Percentiles rank a stretch among this genome's conserved stretches.
These are phyloP conservation scores for Speoplatyrhinus poulsoni DNA, from an alignment of 2,113 vertebrate genomes.

Conservation along the genomic window DNA sequence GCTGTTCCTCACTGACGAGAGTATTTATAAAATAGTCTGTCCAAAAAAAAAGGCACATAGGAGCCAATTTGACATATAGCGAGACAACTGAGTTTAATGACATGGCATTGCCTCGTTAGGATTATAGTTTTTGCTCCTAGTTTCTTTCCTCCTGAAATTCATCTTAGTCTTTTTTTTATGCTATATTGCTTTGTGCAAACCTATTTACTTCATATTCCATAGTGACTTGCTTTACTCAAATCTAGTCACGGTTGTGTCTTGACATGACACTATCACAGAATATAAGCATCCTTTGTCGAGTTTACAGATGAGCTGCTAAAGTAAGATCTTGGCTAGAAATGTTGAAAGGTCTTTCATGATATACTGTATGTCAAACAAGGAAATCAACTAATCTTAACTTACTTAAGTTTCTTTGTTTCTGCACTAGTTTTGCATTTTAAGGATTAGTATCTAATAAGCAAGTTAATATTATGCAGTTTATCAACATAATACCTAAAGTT, in stretches of 20 bases:
- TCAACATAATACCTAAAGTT: no score
- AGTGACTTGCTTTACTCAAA: background rate
- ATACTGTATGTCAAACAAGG: background rate
- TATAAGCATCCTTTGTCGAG: conserved; percentile 2
- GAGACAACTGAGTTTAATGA: conserved; percentile 10
- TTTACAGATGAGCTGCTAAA: background rate
- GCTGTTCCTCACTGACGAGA: conserved; percentile 70
- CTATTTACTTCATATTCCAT: background rate
- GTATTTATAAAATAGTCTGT: conserved; percentile 71
- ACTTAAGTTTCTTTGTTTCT: background rate
- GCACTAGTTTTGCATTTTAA: no score
- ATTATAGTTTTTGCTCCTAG: background rate
- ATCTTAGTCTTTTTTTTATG: no score
- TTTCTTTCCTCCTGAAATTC: no score
- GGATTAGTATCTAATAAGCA: no score
- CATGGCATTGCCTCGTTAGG: conserved; percentile 1
- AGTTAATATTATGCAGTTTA: no score
- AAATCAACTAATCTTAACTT: background rate
- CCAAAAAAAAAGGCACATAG: conserved; percentile 65
- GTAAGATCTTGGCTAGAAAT: background rate
- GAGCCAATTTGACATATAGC: conserved; percentile 39
- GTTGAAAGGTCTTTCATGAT: background rate
- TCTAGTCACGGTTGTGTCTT: no score
- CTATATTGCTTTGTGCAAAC: no score
- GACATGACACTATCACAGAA: background rate